Evolutionary conservation across 1,140 invertebrate species (phyloP), one percentile per base, ranked within the genome.

Genomic region (Hyles vespertilio): DNA sequence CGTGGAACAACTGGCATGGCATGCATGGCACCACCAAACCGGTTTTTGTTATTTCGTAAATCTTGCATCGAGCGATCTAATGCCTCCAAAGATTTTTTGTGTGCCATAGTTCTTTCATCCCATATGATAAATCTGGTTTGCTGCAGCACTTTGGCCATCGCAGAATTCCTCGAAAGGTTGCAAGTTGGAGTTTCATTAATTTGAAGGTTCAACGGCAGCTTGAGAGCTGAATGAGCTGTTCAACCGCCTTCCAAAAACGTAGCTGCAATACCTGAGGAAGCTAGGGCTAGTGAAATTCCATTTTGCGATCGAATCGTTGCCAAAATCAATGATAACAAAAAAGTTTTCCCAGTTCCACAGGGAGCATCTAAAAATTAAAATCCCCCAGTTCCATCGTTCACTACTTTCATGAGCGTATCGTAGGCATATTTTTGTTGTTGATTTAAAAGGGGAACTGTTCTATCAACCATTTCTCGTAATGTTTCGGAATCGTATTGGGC

Each of bases 101-200:
- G 73, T 2, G 71, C 62, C 80, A 89, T 87, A 11, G 81, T 82
- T 60, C 72, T 77, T 73, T 89, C 76, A 70, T 82, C 66, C 44
- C 64, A 69, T 58, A 69, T 51, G 32, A 48, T 70, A 61, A 74
- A 34, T 34, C 81, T 59, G 36, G 3, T 4, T 36, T 4, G 3
- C 36, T 36, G 36, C 7, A 36, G 36, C 3, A 36, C 7, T 7
- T 36, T 36, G 36, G 36, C 36, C 36, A 36, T 36, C 7, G 62
- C 69, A 61, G 51, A 66, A 45, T 63, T 65, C 67, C 71, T 71
- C 11, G 58, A 44, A 58, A 80, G 69, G 59, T 74, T 66, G 36
- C 36, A 36, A 36, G 7, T 36, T 36, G 36, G 36, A 4, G 36
- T 36, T 64, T 78, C 68, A 54, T 40, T 72, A 50, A 32, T 44